Conservation (phyloP, 2,888 invertebrate genomes). For the Caenorhabditis virilis region DNA sequence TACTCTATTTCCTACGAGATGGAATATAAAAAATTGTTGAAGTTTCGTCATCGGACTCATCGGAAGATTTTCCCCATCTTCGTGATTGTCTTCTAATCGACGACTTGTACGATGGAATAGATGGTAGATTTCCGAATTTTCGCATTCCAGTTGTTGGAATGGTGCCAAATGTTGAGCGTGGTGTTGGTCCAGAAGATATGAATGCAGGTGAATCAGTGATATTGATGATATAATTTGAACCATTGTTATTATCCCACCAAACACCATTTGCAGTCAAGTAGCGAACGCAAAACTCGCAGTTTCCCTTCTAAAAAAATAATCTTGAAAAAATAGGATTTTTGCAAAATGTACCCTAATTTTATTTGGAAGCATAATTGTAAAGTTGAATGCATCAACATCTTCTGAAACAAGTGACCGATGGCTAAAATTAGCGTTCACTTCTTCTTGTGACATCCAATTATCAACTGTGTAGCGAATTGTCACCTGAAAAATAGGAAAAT, state of each 20-base stretch:
- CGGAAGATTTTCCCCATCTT: constrained; percentile 31
- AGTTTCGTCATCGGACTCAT: constrained; percentile 27
- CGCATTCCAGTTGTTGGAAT: background rate
- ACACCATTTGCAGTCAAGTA: constrained; percentile 29
- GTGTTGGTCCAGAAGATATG: constrained; percentile 8
- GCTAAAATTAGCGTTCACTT: constrained; percentile 36
- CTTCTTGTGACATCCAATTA: constrained; percentile 31
- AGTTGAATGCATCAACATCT: constrained; percentile 49
- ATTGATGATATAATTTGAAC: constrained; percentile 39
- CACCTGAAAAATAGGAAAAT: constrained; percentile 13
- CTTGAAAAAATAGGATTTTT: background rate
- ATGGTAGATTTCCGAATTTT: background rate
- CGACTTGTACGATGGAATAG: constrained; percentile 9
- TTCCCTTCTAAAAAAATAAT: constrained; percentile 6
- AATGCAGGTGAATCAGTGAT: constrained; percentile 3
- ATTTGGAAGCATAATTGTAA: constrained; percentile 33
- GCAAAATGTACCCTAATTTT: constrained; percentile 20
- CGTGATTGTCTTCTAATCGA: constrained; percentile 17
- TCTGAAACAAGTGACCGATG: constrained; percentile 40
- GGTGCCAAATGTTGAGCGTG: background rate
- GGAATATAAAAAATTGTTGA: background rate
- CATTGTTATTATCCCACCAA: constrained; percentile 52
- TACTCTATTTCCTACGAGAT: too few species aligned
- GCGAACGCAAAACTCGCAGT: constrained; percentile 48
- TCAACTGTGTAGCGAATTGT: constrained; percentile 41